Base-by-base conservation (phyloP, 2,888 invertebrate species). In the Pimpla rufipes region DNA sequence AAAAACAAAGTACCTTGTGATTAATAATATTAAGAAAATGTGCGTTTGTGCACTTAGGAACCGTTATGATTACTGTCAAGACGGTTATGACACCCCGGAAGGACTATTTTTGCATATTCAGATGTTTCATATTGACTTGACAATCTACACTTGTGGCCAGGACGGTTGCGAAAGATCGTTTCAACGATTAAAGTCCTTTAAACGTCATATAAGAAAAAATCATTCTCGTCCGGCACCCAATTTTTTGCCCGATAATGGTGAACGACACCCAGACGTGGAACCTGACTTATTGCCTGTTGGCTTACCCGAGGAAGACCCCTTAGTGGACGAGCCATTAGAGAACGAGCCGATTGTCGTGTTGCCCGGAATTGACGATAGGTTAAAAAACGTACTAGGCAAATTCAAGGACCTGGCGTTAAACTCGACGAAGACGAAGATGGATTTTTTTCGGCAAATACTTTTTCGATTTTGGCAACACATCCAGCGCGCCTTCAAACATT, bases 171-270 rank as follows among this genome's bases (percentile, higher is more conserved):
- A 16, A 1, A 40, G 40, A 62, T 37, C 62, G 2, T 78, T 78
- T 78, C 78, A 70, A 62, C 78, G 59, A 37, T 57, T 78, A 18
- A 59, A 71, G 45, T 78, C 70, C 3, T 78, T 59, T 13, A 59
- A 70, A 57, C 78, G 78, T 11, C 78, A 62, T 40, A 68, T 70
- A 70, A 62, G 23, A 70, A 70, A 70, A 35, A 59, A 78, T 57
- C 78, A 78, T 18, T 37, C 62, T 62, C 45, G 59, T 79, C 79
- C 29, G 52, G 40, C 55, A 45, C 5, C n/a, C 18, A 55, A 62
- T 29, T 8, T 21, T 45, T 29, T 59, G 59, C 59, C 59, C 59
- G 59, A 59, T n/a, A 59, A 37, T 70, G 7, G 11, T 45, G 18
- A 62, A 23, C 50, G 23, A 29, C 40, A 62, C 37, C 23, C 23